Conservation (phyloP, 2,113 vertebrate species). For the Ceratotherium simum region DNA sequence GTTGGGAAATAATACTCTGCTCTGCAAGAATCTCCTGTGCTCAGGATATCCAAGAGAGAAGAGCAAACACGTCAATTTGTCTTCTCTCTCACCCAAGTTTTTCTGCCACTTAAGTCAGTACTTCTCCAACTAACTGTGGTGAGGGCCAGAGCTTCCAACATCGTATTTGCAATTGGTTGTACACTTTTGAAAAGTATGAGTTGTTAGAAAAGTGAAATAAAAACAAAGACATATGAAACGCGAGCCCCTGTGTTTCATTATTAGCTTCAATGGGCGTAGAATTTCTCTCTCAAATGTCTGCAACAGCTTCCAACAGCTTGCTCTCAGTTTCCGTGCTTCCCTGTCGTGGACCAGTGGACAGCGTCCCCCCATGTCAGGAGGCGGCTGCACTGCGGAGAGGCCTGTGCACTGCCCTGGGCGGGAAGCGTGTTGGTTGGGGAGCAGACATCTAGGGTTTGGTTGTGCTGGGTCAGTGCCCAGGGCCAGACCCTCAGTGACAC, state of each 20-base stretch:
- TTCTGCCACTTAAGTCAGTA: no score
- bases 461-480: not conserved
- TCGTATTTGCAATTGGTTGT: not conserved
- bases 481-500: no score
- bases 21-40: rapidly evolving
- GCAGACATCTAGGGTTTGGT: rapidly evolving
- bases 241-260: no score
- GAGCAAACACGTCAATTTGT: rapidly evolving
- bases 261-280: rapidly evolving
- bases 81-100: no score
- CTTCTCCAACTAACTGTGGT: not conserved
- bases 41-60: rapidly evolving
- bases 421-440: rapidly evolving
- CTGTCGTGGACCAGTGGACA: rapidly evolving
- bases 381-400: no score
- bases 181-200: not conserved
- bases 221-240: not conserved
- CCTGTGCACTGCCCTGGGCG: not conserved
- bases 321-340: not conserved
- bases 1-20: rapidly evolving
- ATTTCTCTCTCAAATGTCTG: rapidly evolving
- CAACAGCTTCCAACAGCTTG: not conserved
- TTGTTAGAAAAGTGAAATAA: not conserved
- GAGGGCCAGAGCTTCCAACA: not conserved
- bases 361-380: no score